Evolutionary conservation across 2,113 vertebrate genomes (phyloP).

Genomic region (Grus americana): DNA sequence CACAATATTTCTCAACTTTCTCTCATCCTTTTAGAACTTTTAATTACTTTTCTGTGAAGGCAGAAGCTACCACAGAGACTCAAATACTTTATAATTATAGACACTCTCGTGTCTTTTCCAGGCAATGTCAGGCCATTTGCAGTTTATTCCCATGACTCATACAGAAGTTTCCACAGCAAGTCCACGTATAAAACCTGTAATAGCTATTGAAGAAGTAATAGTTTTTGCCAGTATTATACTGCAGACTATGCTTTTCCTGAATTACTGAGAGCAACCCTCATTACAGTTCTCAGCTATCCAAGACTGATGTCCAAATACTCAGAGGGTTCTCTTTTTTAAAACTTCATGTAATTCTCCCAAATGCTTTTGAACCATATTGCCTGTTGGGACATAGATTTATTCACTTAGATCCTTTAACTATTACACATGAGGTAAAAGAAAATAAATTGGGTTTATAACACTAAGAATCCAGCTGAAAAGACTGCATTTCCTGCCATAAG

Average conservation of each 20-base stretch:
- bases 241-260: neutral
- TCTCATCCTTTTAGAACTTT: constrained; percentile 26
- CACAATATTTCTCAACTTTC: neutral
- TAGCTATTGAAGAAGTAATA: neutral
- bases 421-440: neutral
- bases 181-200: neutral
- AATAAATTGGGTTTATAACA: neutral
- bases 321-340: neutral
- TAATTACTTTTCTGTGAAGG: constrained; percentile 12
- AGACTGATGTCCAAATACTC: neutral
- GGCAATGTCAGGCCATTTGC: neutral
- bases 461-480: neutral
- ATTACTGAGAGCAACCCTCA: neutral
- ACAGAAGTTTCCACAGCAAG: neutral
- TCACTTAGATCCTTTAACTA: neutral
- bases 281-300: neutral
- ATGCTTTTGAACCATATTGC: neutral
- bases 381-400: neutral
- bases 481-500: neutral
- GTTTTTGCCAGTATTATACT: neutral
- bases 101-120: neutral
- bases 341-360: neutral
- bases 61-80: neutral
- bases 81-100: neutral
- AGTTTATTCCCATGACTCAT: neutral